Evolutionary conservation across 2,888 invertebrate species (phyloP), one percentile per base, ranked within the genome.

Genomic region (Protula sp.): DNA sequence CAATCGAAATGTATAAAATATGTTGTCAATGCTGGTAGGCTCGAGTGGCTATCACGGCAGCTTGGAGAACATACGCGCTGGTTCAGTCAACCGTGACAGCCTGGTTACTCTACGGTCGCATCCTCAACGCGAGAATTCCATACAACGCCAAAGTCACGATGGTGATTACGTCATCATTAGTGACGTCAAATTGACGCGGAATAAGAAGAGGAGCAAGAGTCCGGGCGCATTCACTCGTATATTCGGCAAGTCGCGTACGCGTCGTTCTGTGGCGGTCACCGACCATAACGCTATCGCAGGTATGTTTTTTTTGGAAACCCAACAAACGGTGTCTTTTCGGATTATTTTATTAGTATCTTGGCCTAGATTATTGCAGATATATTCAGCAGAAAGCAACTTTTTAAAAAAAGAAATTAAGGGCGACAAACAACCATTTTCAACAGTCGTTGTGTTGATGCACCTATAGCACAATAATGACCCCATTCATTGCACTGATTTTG

Each of bases 211-310:
- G 9, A 38, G 38, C 19, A 74, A 69, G 51, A 70, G 70, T 22
- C 67, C 72, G 30, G 72, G 72, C 1, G 70, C 74, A n/a, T 60
- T 76, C 55, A 72, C 75, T 2, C 68, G 71, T 50, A 69, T 76
- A 60, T 76, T 77, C 61, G 70, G 72, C 54, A 63, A 63, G 26
- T 67, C 73, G 1, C 66, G 70, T 1, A 63, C 70, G 0, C 55
- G 77, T n/a, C 63, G 74, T 1, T 77, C 77, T 19, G 66, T 77
- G 31, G 74, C 73, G 4, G 62, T 74, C 54, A 66, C 72, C 2
- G 66, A 67, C 47, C 58, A 58, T 5, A 5, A n/a, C n/a, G n/a
- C n/a, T n/a, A n/a, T n/a, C n/a, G n/a, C n/a, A n/a, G n/a, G n/a
- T n/a, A n/a, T n/a, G n/a, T n/a, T n/a, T n/a, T n/a, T n/a, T n/a